Conservation (phyloP, 2,113 vertebrate species). For the Cardinalis cardinalis region DNA sequence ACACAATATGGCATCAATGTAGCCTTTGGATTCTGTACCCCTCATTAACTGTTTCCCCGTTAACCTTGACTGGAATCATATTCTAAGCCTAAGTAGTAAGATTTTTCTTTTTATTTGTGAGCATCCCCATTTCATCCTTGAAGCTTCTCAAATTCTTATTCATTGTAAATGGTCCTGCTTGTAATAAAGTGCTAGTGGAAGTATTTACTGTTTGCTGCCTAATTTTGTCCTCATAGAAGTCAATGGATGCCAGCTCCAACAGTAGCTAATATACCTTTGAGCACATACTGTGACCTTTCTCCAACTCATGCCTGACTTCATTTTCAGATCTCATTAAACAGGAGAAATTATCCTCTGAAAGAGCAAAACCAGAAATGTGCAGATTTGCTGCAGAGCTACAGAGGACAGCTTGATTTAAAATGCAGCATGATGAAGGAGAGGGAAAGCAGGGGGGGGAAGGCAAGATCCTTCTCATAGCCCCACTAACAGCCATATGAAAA, state of each 20-base stretch:
- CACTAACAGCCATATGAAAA: not conserved
- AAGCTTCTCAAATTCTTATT: constrained; percentile 75
- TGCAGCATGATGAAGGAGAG: not conserved
- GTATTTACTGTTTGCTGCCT: constrained; percentile 80
- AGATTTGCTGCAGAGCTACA: constrained; percentile 64
- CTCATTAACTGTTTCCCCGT: constrained; percentile 78
- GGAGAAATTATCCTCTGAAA: constrained; percentile 78
- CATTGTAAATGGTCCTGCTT: constrained; percentile 75
- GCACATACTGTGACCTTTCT: constrained; percentile 79
- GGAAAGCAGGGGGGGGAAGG: not conserved
- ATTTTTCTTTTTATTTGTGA: constrained; percentile 70
- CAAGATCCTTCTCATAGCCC: not conserved
- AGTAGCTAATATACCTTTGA: constrained; percentile 78
- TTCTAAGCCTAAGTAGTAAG: constrained; percentile 61
- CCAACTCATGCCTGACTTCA: constrained; percentile 80
- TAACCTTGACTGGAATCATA: constrained; percentile 76
- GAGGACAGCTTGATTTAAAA: constrained; percentile 74
- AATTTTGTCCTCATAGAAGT: constrained; percentile 76
- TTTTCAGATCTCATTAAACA: constrained; percentile 82
- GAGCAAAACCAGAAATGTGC: constrained; percentile 74
- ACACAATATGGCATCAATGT: constrained; percentile 69
- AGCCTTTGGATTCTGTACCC: constrained; percentile 74
- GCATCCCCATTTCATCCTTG: constrained; percentile 72
- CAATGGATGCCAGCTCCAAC: constrained; percentile 62
- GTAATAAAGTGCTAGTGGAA: constrained; percentile 72